These are phyloP conservation scores for Cydia pomonella DNA, from an alignment of 1,140 invertebrate genomes.

Conservation along the genomic window DNA sequence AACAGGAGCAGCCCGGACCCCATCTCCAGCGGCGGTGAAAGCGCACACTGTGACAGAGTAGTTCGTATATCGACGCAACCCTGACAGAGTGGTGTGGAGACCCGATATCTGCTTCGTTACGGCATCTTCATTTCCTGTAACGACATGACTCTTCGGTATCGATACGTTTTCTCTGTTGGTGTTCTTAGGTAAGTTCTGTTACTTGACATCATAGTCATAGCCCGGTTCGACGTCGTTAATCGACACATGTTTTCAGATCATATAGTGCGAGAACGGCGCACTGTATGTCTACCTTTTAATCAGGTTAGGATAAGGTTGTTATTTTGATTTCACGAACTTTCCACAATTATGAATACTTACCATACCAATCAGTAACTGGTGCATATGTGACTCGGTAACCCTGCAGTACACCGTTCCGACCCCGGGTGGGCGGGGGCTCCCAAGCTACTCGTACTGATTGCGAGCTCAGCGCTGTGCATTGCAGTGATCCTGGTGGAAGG, in stretches of 20 bases:
- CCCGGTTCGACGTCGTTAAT: too few species aligned
- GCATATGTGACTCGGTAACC: slow-evolving; percentile 93
- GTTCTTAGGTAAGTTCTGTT: too few species aligned
- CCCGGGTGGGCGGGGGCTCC: slow-evolving; percentile 90
- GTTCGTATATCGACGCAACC: slow-evolving; percentile 92
- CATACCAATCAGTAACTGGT: slow-evolving; percentile 86
- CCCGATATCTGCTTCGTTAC: slow-evolving; percentile 86
- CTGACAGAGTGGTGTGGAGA: slow-evolving; percentile 84
- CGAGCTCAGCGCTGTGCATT: slow-evolving; percentile 89
- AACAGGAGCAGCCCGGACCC: slow-evolving; percentile 89
- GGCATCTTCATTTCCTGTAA: slow-evolving; percentile 81
- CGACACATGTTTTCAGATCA: too few species aligned
- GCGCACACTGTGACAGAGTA: slow-evolving; percentile 95
- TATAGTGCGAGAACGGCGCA: too few species aligned
- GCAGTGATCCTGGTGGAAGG: slow-evolving; percentile 88
- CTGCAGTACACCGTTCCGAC: slow-evolving; percentile 92
- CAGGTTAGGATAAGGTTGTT: neutral
- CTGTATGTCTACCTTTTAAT: neutral
- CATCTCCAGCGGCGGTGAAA: slow-evolving; percentile 94
- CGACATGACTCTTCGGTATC: neutral
- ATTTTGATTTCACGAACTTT: slow-evolving; percentile 16
- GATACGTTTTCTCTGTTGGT: neutral
- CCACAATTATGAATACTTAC: slow-evolving; percentile 74
- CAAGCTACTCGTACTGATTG: slow-evolving; percentile 92
- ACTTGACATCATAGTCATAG: too few species aligned